Base-by-base conservation (phyloP, 2,888 invertebrate genomes). In the Temnothorax ravouxi region DNA sequence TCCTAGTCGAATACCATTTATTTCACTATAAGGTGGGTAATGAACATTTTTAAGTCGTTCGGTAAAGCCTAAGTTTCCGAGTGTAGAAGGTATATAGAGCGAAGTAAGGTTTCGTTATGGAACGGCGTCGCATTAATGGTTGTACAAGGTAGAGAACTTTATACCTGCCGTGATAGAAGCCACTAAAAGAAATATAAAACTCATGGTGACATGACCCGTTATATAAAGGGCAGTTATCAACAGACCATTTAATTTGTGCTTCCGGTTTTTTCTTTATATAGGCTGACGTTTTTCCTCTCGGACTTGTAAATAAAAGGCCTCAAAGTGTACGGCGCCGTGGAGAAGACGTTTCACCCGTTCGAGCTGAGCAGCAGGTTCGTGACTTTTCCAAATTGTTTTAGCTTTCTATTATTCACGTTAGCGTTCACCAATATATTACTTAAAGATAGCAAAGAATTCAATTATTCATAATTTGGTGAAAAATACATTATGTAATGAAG, bases 261-360 rank as follows among this genome's bases (percentile, higher is more conserved):
- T 25, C 34, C 21, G 79, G 38, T 8, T 67, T 84, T 84, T 59
- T 71, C 93, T 91, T 96, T 95, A 64, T 95, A 64, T 95, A 96
- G 96, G 96, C 96, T 95, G 94, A 93, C 88, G 93, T 95, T 95
- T 95, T 95, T 95, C 93, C 92, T 93, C 92, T 88, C 87, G 91
- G 93, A 92, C 91, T 93, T 95, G 95, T 95, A 93, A 95, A 95
- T 94, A 95, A 95, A 96, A 96, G 96, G 96, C 96, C 94, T 96
- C 96, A 96, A 96, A 95, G 96, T 96, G 96, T 96, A 96, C 96
- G 96, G 96, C 95, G 95, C 96, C 95, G 96, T 96, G 96, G 96
- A 96, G 95, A 95, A 96, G 94, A 95, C 96, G 95, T 95, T 96
- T 94, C 96, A 96, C 95, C 96, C 96, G 95, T 96, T 96, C 96